Evolutionary conservation across 2,888 invertebrate genomes (phyloP), one percentile per base, ranked within the genome.

Genomic region (Hedychridium roseum): DNA sequence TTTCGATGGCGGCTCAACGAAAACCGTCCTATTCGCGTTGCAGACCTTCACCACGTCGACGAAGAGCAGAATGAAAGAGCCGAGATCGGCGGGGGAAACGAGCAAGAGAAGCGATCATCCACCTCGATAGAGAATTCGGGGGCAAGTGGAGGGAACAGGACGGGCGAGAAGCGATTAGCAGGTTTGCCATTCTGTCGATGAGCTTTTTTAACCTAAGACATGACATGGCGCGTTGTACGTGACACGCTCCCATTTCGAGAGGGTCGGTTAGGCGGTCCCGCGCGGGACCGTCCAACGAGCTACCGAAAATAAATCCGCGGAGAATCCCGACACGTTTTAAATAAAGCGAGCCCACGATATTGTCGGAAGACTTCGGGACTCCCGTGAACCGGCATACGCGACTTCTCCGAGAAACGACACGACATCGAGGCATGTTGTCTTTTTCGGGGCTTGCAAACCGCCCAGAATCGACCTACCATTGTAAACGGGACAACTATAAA

Each of bases 231-330:
- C n/a, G n/a, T n/a, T n/a, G n/a, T n/a, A n/a, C n/a, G n/a, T n/a
- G n/a, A n/a, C 11, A 34, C 45, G 39, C 41, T 34, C 43, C 11
- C 38, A 47, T 41, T 42, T 31, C 40, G 50, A 27, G 50, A 43
- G 17, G 28, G 37, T 41, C 36, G 47, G 47, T 53, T 38, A 18
- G 45, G 54, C 54, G 50, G 43, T 51, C 52, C 49, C 37, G 43
- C 46, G 50, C 54, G 45, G 51, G 56, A 50, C n/a, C 62, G 50
- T 55, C 56, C 56, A 59, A 51, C 60, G 56, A 64, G 64, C 67
- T 61, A 60, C 64, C 67, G 54, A 71, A 74, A 74, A 74, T 73
- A 73, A 74, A 67, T 72, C 61, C 52, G 57, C 67, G 62, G 61
- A 71, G 70, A 69, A 70, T 71, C 65, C 60, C 57, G 57, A n/a